Evolutionary conservation across 2,113 vertebrate species (phyloP).

Genomic region (Ptychochromis oligacanthus): DNA sequence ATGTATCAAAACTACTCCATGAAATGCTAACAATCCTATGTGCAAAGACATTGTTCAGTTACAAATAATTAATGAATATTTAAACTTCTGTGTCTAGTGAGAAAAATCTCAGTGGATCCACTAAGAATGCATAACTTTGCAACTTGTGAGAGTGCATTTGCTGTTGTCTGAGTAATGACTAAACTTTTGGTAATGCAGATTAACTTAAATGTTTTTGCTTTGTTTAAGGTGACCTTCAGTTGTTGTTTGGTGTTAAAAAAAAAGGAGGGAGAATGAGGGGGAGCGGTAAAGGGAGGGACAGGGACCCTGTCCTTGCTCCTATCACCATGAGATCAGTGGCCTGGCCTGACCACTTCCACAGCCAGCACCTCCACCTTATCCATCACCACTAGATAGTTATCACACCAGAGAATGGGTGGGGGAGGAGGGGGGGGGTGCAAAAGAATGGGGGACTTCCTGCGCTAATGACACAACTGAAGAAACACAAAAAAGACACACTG

Average conservation of each 20-base stretch:
- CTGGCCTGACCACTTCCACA: slow-evolving; percentile 81
- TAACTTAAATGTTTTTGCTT: slow-evolving; percentile 59
- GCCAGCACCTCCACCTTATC: slow-evolving; percentile 82
- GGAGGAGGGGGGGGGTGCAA: slow-evolving; percentile 27
- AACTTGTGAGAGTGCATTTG: background rate
- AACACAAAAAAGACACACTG: slow-evolving; percentile 35
- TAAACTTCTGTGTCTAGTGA: background rate
- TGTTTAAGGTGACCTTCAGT: slow-evolving; percentile 75
- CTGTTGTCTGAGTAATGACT: background rate
- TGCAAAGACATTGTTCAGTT: background rate
- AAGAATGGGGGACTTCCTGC: slow-evolving; percentile 46
- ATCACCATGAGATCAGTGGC: slow-evolving; percentile 80
- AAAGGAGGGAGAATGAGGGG: slow-evolving; percentile 45
- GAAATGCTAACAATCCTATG: background rate
- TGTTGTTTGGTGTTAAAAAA: slow-evolving; percentile 65
- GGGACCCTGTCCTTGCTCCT: slow-evolving; percentile 80
- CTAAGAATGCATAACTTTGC: background rate
- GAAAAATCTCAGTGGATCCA: background rate
- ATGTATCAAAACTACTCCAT: no score
- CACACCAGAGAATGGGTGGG: slow-evolving; percentile 59
- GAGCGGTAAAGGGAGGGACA: slow-evolving; percentile 58
- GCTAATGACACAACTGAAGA: slow-evolving; percentile 48
- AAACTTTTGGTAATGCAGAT: slow-evolving; percentile 44
- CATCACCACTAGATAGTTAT: slow-evolving; percentile 83
- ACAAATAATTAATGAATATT: background rate